Conservation (phyloP, 2,888 invertebrate genomes). For the Pegoplata infirma region DNA sequence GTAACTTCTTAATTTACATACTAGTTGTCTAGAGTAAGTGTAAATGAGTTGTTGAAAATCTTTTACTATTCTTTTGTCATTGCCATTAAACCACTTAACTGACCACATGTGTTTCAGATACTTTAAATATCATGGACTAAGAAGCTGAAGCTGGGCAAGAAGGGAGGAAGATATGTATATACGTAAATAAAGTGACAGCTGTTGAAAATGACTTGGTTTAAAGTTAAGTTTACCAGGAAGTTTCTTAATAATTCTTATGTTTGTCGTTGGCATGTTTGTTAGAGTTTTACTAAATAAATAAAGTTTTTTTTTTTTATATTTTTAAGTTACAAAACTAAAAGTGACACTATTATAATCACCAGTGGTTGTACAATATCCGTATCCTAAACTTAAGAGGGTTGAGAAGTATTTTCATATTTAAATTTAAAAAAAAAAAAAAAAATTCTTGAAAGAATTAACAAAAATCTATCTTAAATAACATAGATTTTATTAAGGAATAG, state of each 20-base stretch:
- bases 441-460: background rate
- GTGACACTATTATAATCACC: conserved; percentile 47
- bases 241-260: conserved; percentile 54
- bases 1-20: conserved; percentile 42
- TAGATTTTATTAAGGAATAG: background rate
- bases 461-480: background rate
- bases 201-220: conserved; percentile 54
- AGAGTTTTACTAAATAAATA: conserved; percentile 46
- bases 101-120: conserved; percentile 54
- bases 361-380: conserved; percentile 22
- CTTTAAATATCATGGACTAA: background rate
- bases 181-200: conserved; percentile 58
- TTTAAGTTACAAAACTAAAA: conserved; percentile 24
- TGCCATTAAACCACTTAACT: conserved; percentile 36
- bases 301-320: too few species aligned
- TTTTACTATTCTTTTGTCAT: conserved; percentile 12
- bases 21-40: conserved; percentile 23
- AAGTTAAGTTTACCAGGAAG: conserved; percentile 30
- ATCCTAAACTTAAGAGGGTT: too few species aligned
- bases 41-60: conserved; percentile 45
- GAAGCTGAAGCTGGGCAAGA: background rate
- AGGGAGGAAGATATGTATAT: background rate
- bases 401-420: too few species aligned
- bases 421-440: background rate
- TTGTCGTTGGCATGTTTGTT: background rate